Conservation (phyloP, 1,140 invertebrate genomes). For the Varroa destructor region DNA sequence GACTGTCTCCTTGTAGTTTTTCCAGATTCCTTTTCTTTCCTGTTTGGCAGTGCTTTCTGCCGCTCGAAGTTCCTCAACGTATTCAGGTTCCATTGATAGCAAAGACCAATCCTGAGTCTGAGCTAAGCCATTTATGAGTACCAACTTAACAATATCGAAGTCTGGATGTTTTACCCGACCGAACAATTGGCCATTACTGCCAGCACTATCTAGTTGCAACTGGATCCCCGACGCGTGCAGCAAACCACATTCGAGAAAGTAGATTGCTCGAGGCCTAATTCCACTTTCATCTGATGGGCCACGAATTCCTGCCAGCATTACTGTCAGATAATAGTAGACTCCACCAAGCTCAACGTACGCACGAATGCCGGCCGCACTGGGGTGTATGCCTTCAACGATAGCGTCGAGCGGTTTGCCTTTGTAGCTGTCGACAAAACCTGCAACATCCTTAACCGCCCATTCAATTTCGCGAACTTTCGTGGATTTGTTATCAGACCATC, state of each 20-base stretch:
- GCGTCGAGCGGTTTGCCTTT: constrained; percentile 1
- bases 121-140: neutral
- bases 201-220: neutral
- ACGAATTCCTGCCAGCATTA: constrained; percentile 14
- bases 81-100: neutral
- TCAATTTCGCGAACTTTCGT: constrained; percentile 1
- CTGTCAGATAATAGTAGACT: constrained; percentile 15
- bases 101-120: constrained; percentile 21
- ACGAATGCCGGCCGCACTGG: constrained; percentile 1
- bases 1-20: constrained; percentile 50
- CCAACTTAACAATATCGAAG: neutral
- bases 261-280: neutral
- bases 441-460: constrained; percentile 2
- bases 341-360: constrained; percentile 3
- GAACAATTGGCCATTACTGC: constrained; percentile 17
- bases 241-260: constrained; percentile 5
- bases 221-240: neutral
- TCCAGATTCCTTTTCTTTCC: constrained; percentile 70
- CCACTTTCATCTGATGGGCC: constrained; percentile 9
- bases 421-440: neutral
- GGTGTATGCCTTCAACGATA: constrained; percentile 13
- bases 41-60: constrained; percentile 57
- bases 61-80: neutral
- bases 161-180: neutral
- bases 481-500: constrained; percentile 4